These are phyloP conservation scores for Sesia apiformis DNA, from an alignment of 2,888 invertebrate genomes.

Conservation along the genomic window DNA sequence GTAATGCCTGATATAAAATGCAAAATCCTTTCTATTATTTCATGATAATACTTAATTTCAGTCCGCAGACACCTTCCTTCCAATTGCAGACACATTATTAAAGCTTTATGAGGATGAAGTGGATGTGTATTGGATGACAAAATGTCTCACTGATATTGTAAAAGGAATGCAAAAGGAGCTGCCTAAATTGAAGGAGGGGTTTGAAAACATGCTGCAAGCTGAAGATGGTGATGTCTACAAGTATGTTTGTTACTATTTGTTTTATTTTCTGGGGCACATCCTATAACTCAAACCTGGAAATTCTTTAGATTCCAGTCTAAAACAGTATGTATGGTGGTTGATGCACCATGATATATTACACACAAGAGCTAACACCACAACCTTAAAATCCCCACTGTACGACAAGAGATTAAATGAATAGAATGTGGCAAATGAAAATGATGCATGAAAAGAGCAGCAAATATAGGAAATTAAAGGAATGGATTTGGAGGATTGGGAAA, in stretches of 20 bases:
- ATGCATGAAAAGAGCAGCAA: no score
- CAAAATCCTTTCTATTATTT: no score
- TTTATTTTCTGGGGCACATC: no score
- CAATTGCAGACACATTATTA: constrained; percentile 80
- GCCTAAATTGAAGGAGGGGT: constrained; percentile 78
- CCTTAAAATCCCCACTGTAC: no score
- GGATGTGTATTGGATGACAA: constrained; percentile 89
- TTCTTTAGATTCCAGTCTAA: no score
- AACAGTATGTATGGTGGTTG: not conserved
- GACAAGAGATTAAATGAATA: no score
- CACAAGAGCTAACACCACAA: no score
- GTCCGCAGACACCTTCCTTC: constrained; percentile 73
- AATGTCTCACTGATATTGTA: constrained; percentile 82
- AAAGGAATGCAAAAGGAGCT: constrained; percentile 79
- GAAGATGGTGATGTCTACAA: constrained; percentile 77
- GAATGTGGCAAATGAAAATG: no score
- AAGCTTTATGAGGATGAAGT: constrained; percentile 83
- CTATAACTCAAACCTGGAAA: no score
- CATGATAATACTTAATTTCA: constrained; percentile 20
- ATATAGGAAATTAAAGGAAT: no score
- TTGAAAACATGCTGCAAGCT: constrained; percentile 80
- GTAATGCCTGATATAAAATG: no score
- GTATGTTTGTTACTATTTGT: not conserved
- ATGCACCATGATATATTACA: not conserved
- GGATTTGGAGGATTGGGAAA: no score